Percentiles rank a stretch among this genome's conserved stretches.
phyloP scores from a whole-genome alignment of 2,888 invertebrate genomes.

The Mesorhabditis spiculigera region DNA sequence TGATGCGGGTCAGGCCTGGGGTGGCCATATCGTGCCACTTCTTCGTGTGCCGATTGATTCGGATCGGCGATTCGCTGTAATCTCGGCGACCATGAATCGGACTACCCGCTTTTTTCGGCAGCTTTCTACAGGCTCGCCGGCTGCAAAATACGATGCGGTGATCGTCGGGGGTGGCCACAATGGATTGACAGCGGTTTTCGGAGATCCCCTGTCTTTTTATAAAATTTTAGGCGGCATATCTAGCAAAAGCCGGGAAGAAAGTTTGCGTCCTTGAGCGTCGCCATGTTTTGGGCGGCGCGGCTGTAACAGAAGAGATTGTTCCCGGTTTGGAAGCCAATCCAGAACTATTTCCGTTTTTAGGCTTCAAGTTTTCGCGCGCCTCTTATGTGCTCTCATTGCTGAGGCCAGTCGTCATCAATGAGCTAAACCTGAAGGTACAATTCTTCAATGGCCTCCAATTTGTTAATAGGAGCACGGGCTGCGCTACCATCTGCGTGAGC shows the following conservation, averaged over 20 bases:
- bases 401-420: slow-evolving; percentile 64
- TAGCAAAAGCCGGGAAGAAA: slow-evolving; percentile 63
- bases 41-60: no score
- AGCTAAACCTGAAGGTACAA: slow-evolving; percentile 64
- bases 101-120: background rate
- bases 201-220: slow-evolving; percentile 31
- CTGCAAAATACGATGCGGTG: slow-evolving; percentile 60
- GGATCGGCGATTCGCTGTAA: no score
- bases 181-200: slow-evolving; percentile 62
- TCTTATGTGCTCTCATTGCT: slow-evolving; percentile 66
- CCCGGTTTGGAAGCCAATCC: slow-evolving; percentile 57
- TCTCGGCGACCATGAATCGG: background rate
- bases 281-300: slow-evolving; percentile 66
- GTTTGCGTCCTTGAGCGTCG: slow-evolving; percentile 66
- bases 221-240: slow-evolving; percentile 62
- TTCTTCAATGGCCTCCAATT: background rate
- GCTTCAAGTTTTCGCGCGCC: slow-evolving; percentile 66
- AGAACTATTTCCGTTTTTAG: slow-evolving; percentile 33
- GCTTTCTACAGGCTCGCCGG: background rate
- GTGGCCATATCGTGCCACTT: no score
- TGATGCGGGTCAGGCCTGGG: no score
- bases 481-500: slow-evolving; percentile 75
- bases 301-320: slow-evolving; percentile 67
- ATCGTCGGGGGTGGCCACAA: slow-evolving; percentile 65
- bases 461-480: slow-evolving; percentile 76